Evolutionary conservation across 2,113 vertebrate genomes (phyloP).

Genomic region (Tiliqua scincoides): DNA sequence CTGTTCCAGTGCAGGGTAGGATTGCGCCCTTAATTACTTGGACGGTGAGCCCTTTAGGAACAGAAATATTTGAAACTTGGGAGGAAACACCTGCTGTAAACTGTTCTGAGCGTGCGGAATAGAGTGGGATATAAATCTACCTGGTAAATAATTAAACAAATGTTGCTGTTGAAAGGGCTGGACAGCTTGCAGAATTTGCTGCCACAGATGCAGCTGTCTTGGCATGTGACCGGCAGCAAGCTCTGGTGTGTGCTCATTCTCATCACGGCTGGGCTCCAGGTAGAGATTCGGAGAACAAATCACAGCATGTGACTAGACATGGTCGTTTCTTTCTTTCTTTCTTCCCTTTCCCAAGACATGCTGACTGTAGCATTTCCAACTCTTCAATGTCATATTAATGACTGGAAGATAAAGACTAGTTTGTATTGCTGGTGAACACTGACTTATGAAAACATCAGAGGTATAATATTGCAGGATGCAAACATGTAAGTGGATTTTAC

Average conservation of each 20-base stretch:
- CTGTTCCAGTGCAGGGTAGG: too few relatives aligned
- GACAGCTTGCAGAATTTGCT: neutral
- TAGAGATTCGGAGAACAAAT: neutral
- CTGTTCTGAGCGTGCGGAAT: too few relatives aligned
- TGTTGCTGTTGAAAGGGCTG: neutral
- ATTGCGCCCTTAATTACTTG: too few relatives aligned
- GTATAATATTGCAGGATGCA: slow-evolving; percentile 30
- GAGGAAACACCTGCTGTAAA: too few relatives aligned
- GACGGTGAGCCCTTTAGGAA: too few relatives aligned
- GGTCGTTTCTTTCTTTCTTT: neutral
- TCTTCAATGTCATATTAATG: slow-evolving; percentile 26
- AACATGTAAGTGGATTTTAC: slow-evolving; percentile 19
- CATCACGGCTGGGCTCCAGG: neutral
- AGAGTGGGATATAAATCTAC: too few relatives aligned
- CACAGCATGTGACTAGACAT: neutral
- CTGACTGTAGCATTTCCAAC: slow-evolving; percentile 18
- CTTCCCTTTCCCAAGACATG: neutral
- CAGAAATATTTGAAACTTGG: too few relatives aligned
- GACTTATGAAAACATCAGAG: slow-evolving; percentile 25
- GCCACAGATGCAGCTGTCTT: neutral
- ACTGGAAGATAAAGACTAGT: slow-evolving; percentile 11
- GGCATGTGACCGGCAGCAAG: neutral
- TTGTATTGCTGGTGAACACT: slow-evolving; percentile 12
- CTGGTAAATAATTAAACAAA: too few relatives aligned
- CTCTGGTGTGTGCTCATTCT: neutral